These are phyloP conservation scores for Discoglossus pictus DNA, from an alignment of 2,797 vertebrate species.

Conservation along the genomic window DNA sequence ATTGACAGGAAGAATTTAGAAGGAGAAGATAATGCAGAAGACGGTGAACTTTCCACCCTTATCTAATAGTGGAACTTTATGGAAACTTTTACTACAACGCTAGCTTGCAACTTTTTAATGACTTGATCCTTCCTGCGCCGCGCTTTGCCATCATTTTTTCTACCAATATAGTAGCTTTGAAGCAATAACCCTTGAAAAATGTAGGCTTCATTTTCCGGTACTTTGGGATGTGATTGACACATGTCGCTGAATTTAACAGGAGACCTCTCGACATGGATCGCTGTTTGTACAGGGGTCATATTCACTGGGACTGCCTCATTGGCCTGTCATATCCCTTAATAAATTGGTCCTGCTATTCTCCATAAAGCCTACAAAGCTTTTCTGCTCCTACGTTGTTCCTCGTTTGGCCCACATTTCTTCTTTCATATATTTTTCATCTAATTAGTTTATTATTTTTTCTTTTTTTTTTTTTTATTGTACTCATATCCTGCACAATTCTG, in stretches of 20 bases:
- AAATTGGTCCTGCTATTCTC: not conserved
- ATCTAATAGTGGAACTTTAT: conserved; percentile 2
- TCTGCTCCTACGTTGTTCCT: too few species aligned
- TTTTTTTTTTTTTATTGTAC: too few species aligned
- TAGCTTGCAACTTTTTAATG: not conserved
- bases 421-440: too few species aligned
- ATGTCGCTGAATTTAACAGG: not conserved
- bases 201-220: not conserved
- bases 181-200: not conserved
- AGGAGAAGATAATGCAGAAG: too few species aligned
- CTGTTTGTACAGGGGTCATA: not conserved
- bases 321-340: not conserved
- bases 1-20: too few species aligned
- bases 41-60: not conserved
- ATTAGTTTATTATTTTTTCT: too few species aligned
- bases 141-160: not conserved
- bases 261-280: not conserved
- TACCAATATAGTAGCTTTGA: too few species aligned
- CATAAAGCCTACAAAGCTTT: too few species aligned
- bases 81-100: not conserved
- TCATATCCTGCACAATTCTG: too few species aligned
- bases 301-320: not conserved
- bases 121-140: not conserved
- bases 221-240: not conserved
- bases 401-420: too few species aligned